Evolutionary conservation across 2,888 invertebrate genomes (phyloP), one percentile per base, ranked within the genome.

Genomic region (Chrysina gloriosa): DNA sequence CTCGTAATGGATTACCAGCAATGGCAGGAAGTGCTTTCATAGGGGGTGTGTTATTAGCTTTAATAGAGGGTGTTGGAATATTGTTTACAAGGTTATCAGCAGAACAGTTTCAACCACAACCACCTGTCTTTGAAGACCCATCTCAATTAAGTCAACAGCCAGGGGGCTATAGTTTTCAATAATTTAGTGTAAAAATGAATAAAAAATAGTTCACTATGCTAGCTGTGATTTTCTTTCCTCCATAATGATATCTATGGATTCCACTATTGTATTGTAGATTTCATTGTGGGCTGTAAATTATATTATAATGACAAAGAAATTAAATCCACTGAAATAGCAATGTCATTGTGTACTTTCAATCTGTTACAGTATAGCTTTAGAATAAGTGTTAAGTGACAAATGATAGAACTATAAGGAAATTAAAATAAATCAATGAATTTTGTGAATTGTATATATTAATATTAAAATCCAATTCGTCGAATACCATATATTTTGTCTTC

Each of bases 51-150:
- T 88, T 99, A 14, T 86, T 99, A 70, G 98, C 97, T 2, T 87
- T 98, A 72, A 99, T 99, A 75, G 98, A 99, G 88, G 99, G 98
- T 70, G 92, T 98, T 71, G 96, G 97, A 72, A 97, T 99, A 75
- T 85, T 97, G 81, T 93, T 98, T 80, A 97, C 96, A 7, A 87
- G 96, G 78, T 88, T 96, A 78, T 92, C 94, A 27, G 96, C 97
- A 0, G 96, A 97, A 79, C 96, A 96, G 82, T 97, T 96, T 82
- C 92, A 93, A 84, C 96, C 96, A 42, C 90, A 92, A 63, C 84
- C 89, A 52, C 89, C 93, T 3, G 89, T 91, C 66, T 87, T 90
- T 70, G 93, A 94, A 78, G 94, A 94, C 80, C 92, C 93, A 0
- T 88, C 90, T 27, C 89, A 89, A 56, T 86, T 89, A 14, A 78